Base-by-base conservation (phyloP, 2,113 vertebrate genomes). In the Halcyon senegalensis region DNA sequence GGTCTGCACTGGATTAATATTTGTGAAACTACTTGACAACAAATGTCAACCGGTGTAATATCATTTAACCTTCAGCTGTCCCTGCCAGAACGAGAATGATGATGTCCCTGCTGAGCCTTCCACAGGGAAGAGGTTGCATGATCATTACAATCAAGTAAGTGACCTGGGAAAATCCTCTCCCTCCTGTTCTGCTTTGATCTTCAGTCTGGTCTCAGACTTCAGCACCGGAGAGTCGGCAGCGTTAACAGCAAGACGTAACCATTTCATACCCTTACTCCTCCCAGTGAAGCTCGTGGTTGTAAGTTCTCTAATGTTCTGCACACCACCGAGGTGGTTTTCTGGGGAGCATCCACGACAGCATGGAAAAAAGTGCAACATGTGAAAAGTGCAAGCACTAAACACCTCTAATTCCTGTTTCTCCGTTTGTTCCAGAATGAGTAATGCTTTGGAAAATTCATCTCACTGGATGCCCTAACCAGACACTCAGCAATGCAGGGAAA, bases 21-120 rank as follows among this genome's bases (percentile, higher is more conserved):
- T 84, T 87, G 62, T 73, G 66, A 85, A 96, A 91, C 79, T 13
- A 44, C 56, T 0, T 95, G 93, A 93, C 90, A 95, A 76, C 39
- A 58, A 84, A 84, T 7, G 30, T 83, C 80, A 96, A 11, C 62
- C 2, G 0, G 5, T 68, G 8, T 20, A 95, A 82, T 96, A 92
- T 59, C 16, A 69, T 59, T 89, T 96, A 63, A 63, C 89, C 84
- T 95, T 94, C 77, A 93, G 33, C 68, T 16, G 76, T 75, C 53
- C 76, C 56, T 43, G 30, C 55, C 72, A 88, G 41, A 74, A 87
- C 1, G 9, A 62, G 41, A 66, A 67, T 1, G 12, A 80, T n/a
- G 28, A 30, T 59, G 67, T 67, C 64, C 58, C 48, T 60, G 35
- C 31, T 87, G 75, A 84, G 51, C 74, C 31, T 72, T 76, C 60